A percentile compares a stretch with the other conserved stretches of the same genome.
Conservation (phyloP, 2,888 invertebrate genomes). For the Nasonovia ribisnigri region DNA sequence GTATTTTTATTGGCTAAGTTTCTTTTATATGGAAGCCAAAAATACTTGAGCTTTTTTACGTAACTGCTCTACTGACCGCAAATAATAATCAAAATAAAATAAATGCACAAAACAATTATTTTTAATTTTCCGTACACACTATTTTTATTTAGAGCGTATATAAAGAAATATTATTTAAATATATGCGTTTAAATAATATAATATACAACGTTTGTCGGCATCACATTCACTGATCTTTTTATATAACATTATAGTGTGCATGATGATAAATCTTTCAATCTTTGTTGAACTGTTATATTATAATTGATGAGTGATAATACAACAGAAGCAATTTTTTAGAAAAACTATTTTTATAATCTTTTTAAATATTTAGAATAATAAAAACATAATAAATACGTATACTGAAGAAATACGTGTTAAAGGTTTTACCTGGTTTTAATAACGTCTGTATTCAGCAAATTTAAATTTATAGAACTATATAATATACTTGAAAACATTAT, state of each 20-base stretch:
- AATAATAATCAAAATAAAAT: not conserved
- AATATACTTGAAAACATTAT: not conserved
- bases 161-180: not conserved
- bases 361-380: not conserved
- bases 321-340: not conserved
- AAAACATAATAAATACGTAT: not conserved
- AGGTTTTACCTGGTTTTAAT: not conserved
- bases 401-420: not conserved
- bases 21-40: slow-evolving; percentile 7
- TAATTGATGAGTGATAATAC: not conserved
- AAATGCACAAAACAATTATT: not conserved
- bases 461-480: not conserved
- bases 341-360: not conserved
- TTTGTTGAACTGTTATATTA: not conserved
- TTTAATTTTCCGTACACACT: not conserved
- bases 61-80: not conserved
- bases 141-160: not conserved
- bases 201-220: not conserved
- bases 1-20: not conserved
- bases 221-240: not conserved
- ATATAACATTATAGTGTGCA: not conserved
- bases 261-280: not conserved
- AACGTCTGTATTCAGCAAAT: not conserved
- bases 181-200: not conserved
- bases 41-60: not conserved